A percentile compares a stretch with the other conserved stretches of the same genome.
phyloP scores from a whole-genome alignment of 2,888 invertebrate species.

The Orthosia cruda region DNA sequence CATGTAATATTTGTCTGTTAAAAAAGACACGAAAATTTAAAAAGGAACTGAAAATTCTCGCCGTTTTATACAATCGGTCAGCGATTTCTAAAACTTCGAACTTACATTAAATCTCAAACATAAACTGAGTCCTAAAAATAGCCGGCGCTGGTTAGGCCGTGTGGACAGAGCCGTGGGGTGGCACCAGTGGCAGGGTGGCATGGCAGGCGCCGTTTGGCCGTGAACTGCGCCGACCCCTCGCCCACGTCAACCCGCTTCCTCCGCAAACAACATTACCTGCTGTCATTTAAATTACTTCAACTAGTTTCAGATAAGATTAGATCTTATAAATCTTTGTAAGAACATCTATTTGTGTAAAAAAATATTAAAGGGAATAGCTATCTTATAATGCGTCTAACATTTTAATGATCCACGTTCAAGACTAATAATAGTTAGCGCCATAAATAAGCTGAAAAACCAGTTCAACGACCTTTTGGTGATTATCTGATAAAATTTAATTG shows the following conservation, averaged over 20 bases:
- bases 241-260: slow-evolving; percentile 70
- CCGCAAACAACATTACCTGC: slow-evolving; percentile 66
- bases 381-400: not conserved
- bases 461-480: slow-evolving; percentile 25
- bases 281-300: slow-evolving; percentile 54
- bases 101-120: slow-evolving; percentile 7
- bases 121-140: slow-evolving; percentile 80
- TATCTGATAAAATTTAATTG: slow-evolving; percentile 10
- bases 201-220: slow-evolving; percentile 78
- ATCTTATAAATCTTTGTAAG: slow-evolving; percentile 8
- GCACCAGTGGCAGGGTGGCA: slow-evolving; percentile 57
- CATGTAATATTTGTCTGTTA: not conserved
- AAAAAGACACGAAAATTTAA: not conserved
- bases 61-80: not conserved
- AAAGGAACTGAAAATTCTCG: not conserved
- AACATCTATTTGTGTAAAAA: slow-evolving; percentile 10
- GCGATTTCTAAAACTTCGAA: slow-evolving; percentile 4
- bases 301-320: slow-evolving; percentile 19
- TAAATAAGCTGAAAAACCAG: slow-evolving; percentile 28
- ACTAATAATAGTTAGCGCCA: not conserved
- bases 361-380: slow-evolving; percentile 1
- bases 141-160: slow-evolving; percentile 66
- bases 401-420: not conserved
- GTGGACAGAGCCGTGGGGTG: slow-evolving; percentile 69
- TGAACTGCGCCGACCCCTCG: slow-evolving; percentile 88